Base-by-base conservation (phyloP, 2,797 vertebrate genomes). In the Poecilia picta region DNA sequence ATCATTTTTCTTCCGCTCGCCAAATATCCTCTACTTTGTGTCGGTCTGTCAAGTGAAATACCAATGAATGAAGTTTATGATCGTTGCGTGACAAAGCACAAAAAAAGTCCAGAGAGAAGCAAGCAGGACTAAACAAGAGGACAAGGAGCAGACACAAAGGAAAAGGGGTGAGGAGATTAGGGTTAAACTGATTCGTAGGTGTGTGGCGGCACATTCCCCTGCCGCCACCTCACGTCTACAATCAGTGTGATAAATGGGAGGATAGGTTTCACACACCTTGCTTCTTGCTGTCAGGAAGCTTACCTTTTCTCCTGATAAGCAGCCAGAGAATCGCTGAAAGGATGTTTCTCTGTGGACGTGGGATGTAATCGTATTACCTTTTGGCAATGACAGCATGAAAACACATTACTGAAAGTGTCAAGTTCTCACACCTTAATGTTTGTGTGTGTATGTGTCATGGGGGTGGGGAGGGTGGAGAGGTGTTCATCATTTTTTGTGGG, bases 301-400 rank as follows among this genome's bases (percentile, higher is more conserved):
- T 72, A 86, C 78, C 85, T 80, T 86, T 83, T 86, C 49, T 89
- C 80, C 82, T 84, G 51, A 82, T 73, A 83, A 77, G 75, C 73
- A 46, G 90, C 85, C 85, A 90, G 80, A 83, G 82, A 87, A 91
- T 91, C 89, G 82, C 91, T 89, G 83, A 81, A 83, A 79, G 85
- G 88, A 92, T 88, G 91, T 92, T 86, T 87, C 85, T 76, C 83
- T 66, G 73, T 64, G 74, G 51, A 89, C 64, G 83, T 84, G 91
- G 90, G 88, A 90, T 88, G 88, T 89, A 80, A 87, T 83, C 87
- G 82, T 85, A 86, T 86, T 93, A 88, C 84, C 83, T 79, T 87
- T 91, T 92, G 89, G 84, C 90, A 89, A 43, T 7, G 18, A 39
- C 74, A 82, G 76, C 74, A 74, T 36, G 0, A 83, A 82, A 87